phyloP scores from a whole-genome alignment of 2,113 vertebrate genomes.

The Girardinichthys multiradiatus region DNA sequence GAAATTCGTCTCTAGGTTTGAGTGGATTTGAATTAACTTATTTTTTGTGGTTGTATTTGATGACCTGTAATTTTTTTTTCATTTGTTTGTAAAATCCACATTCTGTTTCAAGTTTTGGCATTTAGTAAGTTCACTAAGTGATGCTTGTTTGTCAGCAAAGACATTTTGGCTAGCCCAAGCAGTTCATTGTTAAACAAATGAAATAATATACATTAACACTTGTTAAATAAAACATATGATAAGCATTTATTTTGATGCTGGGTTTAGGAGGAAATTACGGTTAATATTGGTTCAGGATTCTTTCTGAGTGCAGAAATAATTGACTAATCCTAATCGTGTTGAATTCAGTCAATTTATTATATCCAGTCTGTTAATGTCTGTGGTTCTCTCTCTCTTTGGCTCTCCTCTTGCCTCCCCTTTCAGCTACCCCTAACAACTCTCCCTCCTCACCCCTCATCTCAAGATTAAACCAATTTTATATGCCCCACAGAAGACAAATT shows the following conservation, averaged over 20 bases:
- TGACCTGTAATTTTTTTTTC: too few species aligned
- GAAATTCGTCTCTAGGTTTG: too few species aligned
- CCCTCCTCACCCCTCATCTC: constrained; percentile 4
- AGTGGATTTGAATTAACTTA: too few species aligned
- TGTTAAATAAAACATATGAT: background rate
- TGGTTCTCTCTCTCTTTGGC: constrained; percentile 9
- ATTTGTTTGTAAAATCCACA: too few species aligned
- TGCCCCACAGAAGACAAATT: constrained; percentile 62
- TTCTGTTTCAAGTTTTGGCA: too few species aligned
- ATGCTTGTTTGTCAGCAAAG: too few species aligned
- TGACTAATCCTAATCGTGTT: background rate
- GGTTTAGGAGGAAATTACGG: background rate
- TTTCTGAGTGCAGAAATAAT: constrained; percentile 8
- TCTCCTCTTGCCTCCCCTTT: background rate
- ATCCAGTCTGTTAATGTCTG: constrained; percentile 11
- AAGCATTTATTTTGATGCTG: too few species aligned
- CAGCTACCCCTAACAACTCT: constrained; percentile 18
- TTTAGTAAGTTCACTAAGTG: too few species aligned
- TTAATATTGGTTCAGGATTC: background rate
- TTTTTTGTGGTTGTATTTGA: too few species aligned
- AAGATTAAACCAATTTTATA: constrained; percentile 73
- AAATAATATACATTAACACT: background rate
- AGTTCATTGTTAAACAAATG: background rate
- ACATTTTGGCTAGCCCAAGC: too few species aligned
- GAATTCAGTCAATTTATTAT: background rate